Evolutionary conservation across 2,113 vertebrate genomes (phyloP).

Genomic region (Neofelis nebulosa): DNA sequence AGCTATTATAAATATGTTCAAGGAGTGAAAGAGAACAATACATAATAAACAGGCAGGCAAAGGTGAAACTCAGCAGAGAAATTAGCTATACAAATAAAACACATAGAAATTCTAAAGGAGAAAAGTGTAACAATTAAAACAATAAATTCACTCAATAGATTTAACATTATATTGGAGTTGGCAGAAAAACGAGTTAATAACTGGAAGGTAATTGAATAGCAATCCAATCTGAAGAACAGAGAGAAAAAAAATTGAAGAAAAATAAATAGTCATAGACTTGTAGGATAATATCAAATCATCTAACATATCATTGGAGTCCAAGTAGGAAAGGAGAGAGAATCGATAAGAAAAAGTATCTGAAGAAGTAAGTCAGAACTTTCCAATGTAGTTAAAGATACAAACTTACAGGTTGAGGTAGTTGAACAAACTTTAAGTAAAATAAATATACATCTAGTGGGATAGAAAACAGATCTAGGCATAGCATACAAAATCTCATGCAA

Average conservation of each 20-base stretch:
- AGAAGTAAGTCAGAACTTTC: neutral
- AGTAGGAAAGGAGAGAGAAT: neutral
- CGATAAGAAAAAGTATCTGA: neutral
- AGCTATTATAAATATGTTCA: neutral
- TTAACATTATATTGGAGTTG: neutral
- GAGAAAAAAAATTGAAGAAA: neutral
- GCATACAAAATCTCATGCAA: neutral
- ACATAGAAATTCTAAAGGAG: neutral
- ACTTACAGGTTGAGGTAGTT: neutral
- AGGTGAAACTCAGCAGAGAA: neutral
- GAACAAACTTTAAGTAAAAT: neutral
- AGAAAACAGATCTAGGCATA: neutral
- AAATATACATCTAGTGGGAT: neutral
- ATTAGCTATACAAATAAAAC: neutral
- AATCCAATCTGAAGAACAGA: neutral
- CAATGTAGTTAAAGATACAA: neutral
- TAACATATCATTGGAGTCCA: neutral
- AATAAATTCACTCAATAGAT: neutral
- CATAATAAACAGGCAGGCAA: neutral
- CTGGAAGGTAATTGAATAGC: neutral
- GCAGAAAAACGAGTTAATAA: neutral
- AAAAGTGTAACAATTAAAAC: neutral
- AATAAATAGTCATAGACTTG: neutral
- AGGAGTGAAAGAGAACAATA: neutral
- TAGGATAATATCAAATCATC: neutral